Base-by-base conservation (phyloP, 2,113 vertebrate species). In the human (Homo sapiens) region DNA sequence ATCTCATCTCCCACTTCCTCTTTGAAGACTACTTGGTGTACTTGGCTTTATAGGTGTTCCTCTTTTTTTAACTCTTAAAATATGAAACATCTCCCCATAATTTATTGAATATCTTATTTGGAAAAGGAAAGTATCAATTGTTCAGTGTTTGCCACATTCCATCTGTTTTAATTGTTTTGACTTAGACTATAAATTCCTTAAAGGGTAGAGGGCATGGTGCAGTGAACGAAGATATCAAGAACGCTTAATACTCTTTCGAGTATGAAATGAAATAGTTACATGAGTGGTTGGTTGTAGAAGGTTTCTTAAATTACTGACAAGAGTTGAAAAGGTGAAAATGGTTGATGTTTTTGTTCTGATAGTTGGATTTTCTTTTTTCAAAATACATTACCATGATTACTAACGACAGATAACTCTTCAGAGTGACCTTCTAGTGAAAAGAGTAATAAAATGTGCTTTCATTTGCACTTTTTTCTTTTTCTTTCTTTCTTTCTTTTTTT, bases 271-370 rank as follows among this genome's bases (percentile, higher is more conserved):
- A 87, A 35, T 64, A 61, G 22, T 9, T 25, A 5, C 83, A 18
- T 79, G n/a, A 25, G 20, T 68, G 10, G 25, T 73, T 91, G 64
- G 16, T 93, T 40, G 22, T 55, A 14, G 48, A 93, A 16, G 6
- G 1, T 68, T 92, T 85, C 82, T 48, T 55, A 64, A 64, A n/a
- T 52, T 89, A 70, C 23, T 68, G 81, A 35, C 18, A 55, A 78
- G 88, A 78, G 11, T 32, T 50, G n/a, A 89, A 64, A 89, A 80
- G 50, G 48, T 64, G 9, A 92, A 89, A 68, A 90, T 64, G 79
- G 40, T n/a, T 79, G 40, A 61, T 55, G 68, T 22, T 91, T 90
- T 81, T 95, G 48, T 59, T 86, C 75, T 96, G 83, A 93, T 61
- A 72, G 40, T 40, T 76, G 35, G 13, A 55, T 14, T 83, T 32